Percentiles rank a stretch among this genome's conserved stretches.
These are phyloP conservation scores for Glandiceps talaboti DNA, from an alignment of 53 echinoderm and acorn worm genomes.

Conservation along the genomic window DNA sequence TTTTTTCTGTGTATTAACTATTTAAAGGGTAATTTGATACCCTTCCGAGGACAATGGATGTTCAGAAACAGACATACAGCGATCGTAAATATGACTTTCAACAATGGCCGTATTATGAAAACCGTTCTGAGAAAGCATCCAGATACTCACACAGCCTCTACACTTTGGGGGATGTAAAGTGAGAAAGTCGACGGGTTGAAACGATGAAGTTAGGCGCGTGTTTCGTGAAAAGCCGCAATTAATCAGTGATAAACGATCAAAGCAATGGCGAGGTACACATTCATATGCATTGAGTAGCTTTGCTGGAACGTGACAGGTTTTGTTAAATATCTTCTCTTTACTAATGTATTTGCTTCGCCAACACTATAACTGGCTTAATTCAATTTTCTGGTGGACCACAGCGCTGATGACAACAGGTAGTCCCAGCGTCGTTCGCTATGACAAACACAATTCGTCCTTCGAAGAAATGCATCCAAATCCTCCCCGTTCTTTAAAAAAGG, in stretches of 20 bases:
- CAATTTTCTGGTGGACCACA: no score
- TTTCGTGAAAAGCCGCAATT: not conserved
- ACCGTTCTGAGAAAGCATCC: no score
- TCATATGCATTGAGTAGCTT: not conserved
- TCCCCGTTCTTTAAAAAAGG: no score
- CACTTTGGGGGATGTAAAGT: no score
- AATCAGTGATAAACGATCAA: not conserved
- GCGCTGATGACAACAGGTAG: no score
- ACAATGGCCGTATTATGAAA: not conserved
- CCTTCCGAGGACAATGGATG: not conserved
- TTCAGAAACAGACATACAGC: not conserved
- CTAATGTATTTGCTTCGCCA: not conserved
- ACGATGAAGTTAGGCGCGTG: no score
- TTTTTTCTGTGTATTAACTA: not conserved
- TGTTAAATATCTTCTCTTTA: no score
- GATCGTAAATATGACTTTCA: not conserved
- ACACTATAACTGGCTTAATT: not conserved
- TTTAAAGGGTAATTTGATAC: not conserved
- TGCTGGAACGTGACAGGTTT: not conserved
- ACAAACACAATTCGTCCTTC: not conserved
- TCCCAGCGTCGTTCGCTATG: no score
- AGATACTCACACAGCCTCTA: no score
- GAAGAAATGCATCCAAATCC: not conserved
- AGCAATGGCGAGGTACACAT: not conserved
- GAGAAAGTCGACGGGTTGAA: no score